Percentiles rank a stretch among this genome's conserved stretches.
Conservation (phyloP, 2,113 vertebrate species). For the Xiphias gladius region DNA sequence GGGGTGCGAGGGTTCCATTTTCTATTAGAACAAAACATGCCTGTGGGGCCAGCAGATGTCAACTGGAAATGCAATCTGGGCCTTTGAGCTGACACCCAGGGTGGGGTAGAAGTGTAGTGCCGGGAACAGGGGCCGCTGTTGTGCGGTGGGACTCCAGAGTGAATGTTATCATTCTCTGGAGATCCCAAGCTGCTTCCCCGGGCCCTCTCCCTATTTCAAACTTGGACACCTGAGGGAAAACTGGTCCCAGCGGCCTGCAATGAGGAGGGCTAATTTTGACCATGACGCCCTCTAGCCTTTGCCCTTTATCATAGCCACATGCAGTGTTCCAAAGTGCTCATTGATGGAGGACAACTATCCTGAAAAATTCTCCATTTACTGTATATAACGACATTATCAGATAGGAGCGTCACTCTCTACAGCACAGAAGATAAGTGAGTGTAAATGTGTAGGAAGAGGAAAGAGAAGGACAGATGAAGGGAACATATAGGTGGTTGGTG, state of each 20-base stretch:
- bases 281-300: conserved; percentile 33
- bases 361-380: conserved; percentile 18
- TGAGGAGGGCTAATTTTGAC: conserved; percentile 56
- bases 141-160: conserved; percentile 61
- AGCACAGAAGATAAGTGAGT: conserved; percentile 40
- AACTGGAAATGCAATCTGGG: conserved; percentile 81
- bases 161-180: conserved; percentile 78
- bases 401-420: conserved; percentile 30
- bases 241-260: conserved; percentile 45
- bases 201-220: conserved; percentile 52
- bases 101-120: conserved; percentile 60
- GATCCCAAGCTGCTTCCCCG: conserved; percentile 60
- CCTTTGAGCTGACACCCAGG: conserved; percentile 73
- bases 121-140: conserved; percentile 41
- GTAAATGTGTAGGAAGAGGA: conserved; percentile 56
- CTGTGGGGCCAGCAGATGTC: conserved; percentile 76
- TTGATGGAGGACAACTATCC: conserved; percentile 7
- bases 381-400: conserved; percentile 42
- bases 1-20: conserved; percentile 70
- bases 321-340: conserved; percentile 30
- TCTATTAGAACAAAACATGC: conserved; percentile 81
- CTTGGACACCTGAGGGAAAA: conserved; percentile 58
- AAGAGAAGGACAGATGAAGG: conserved; percentile 56
- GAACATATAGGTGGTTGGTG: conserved; percentile 75
- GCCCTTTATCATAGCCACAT: conserved; percentile 17